Base-by-base conservation (phyloP, 1,140 invertebrate genomes). In the Contarinia nasturtii region DNA sequence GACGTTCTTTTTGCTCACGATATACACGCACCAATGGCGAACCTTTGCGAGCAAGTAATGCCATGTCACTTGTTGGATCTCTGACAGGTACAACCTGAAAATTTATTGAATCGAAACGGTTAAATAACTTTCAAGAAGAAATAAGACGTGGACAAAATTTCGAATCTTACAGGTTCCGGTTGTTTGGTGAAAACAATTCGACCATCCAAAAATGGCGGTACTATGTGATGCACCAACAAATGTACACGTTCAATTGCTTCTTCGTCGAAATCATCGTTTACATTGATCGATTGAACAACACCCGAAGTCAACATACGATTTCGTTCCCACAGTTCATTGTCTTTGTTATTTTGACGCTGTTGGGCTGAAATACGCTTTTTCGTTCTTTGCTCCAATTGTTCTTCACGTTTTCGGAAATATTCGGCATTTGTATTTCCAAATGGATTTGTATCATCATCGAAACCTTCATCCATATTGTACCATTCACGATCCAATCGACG, bases 151-250 rank as follows among this genome's bases (percentile, higher is more conserved):
- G n/a, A n/a, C n/a, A n/a, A n/a, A n/a, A n/a, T n/a, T n/a, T n/a
- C n/a, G n/a, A n/a, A n/a, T n/a, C n/a, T 78, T 45, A 97, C 86
- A 46, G 92, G 92, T 64, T 98, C 93, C 8, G 91, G 91, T 64
- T 98, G 95, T 63, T 98, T 98, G 0, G 96, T 99, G 58, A 98
- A 99, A 0, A 97, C 93, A 58, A 98, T 97, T 37, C 95, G 72
- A 1, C 95, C 96, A 70, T 99, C 96, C 2, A 99, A 69, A 67
- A 99, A 99, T 7, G 96, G 96, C 2, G 96, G 96, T 4, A 99
- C 88, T 45, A 98, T 93, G 63, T 99, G 98, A 59, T 98, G 93
- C 1, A 99, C 94, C 14, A 98, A 67, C 7, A 99, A 66, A 72
- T 98, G 93, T 1, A 98, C 93, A 49, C 93, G 64, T 46, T 86